Percentiles rank a stretch among this genome's conserved stretches.
Evolutionary conservation across 2,888 invertebrate species (phyloP).

Genomic region (Macrophya alboannulata): DNA sequence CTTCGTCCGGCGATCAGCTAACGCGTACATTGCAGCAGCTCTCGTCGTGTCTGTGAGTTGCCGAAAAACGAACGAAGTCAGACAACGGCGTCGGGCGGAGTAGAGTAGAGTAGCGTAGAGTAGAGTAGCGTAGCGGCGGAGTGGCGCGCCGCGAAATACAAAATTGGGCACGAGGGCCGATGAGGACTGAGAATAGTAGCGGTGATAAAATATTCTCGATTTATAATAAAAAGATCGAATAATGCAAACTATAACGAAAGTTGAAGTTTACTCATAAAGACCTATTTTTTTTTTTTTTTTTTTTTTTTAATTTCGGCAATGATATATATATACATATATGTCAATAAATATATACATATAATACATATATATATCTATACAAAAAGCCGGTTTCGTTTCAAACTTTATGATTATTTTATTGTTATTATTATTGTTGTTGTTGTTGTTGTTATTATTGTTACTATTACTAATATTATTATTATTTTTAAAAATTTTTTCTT

Average conservation of each 20-base stretch:
- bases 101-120: slow-evolving; percentile 58
- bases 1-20: slow-evolving; percentile 54
- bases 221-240: background rate
- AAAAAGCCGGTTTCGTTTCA: background rate
- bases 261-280: background rate
- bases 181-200: slow-evolving; percentile 40
- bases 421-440: background rate
- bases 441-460: background rate
- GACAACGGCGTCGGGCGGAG: slow-evolving; percentile 55
- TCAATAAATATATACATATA: too few species aligned
- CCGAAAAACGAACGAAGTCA: slow-evolving; percentile 58
- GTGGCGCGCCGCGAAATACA: slow-evolving; percentile 63
- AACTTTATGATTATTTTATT: background rate
- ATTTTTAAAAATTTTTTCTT: slow-evolving; percentile 7
- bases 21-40: slow-evolving; percentile 49
- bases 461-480: background rate
- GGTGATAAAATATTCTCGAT: background rate
- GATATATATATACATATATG: background rate
- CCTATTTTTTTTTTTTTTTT: too few species aligned
- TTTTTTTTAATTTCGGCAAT: too few species aligned
- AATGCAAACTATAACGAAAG: background rate
- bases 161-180: slow-evolving; percentile 55
- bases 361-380: too few species aligned
- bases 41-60: slow-evolving; percentile 51
- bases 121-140: slow-evolving; percentile 59